Evolutionary conservation across 2,888 invertebrate species (phyloP).

Genomic region (Amorpha juglandis): DNA sequence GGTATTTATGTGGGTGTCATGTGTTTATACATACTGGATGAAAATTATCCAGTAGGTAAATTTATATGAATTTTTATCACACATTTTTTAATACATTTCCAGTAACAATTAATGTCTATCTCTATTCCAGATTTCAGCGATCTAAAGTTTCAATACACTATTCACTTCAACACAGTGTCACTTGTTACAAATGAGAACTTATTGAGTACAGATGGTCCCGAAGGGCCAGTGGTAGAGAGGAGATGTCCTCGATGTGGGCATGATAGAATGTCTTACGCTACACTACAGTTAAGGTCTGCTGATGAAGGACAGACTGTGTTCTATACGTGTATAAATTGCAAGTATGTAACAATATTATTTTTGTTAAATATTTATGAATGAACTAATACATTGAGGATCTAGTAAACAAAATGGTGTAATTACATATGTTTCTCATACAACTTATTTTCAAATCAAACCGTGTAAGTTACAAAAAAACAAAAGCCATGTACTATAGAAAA

Average conservation of each 20-base stretch:
- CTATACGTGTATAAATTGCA: constrained; percentile 97
- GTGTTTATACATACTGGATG: too few relatives aligned
- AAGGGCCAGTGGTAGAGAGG: constrained; percentile 92
- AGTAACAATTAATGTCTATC: constrained; percentile 22
- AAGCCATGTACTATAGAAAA: too few relatives aligned
- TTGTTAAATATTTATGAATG: background rate
- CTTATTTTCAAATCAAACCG: too few relatives aligned
- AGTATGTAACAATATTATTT: constrained; percentile 78
- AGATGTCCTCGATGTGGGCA: constrained; percentile 94
- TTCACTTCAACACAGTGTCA: constrained; percentile 87
- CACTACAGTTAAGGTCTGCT: constrained; percentile 96
- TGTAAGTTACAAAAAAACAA: too few relatives aligned
- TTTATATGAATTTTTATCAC: too few relatives aligned
- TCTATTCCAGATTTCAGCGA: constrained; percentile 85
- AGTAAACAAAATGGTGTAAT: too few relatives aligned
- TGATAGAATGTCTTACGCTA: constrained; percentile 97
- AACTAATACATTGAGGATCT: too few relatives aligned
- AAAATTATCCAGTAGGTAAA: too few relatives aligned
- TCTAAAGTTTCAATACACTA: constrained; percentile 87
- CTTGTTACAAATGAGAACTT: constrained; percentile 63
- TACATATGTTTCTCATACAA: too few relatives aligned
- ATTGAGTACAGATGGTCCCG: constrained; percentile 74
- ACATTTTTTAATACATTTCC: too few relatives aligned
- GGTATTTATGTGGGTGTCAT: too few relatives aligned
- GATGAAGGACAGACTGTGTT: constrained; percentile 99